Percentiles rank a stretch among this genome's conserved stretches.
These are phyloP conservation scores for Drosophila busckii DNA, from an alignment of 1,140 invertebrate species.

Conservation along the genomic window DNA sequence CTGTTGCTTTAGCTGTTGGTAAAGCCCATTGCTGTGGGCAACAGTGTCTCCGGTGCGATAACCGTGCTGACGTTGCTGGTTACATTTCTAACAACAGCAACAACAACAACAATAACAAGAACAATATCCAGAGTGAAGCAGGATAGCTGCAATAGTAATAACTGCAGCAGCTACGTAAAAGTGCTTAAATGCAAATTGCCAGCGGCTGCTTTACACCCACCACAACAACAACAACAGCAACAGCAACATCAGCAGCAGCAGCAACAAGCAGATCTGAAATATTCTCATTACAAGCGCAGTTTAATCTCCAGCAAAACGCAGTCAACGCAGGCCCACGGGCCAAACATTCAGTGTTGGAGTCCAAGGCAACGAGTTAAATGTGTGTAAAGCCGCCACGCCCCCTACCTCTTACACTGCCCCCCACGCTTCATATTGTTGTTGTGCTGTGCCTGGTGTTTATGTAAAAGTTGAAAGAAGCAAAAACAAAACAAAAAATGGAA, in stretches of 20 bases:
- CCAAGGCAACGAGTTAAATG: constrained; percentile 44
- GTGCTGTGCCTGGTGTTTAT: constrained; percentile 32
- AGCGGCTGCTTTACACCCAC: constrained; percentile 35
- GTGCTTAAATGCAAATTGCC: constrained; percentile 71
- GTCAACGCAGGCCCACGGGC: constrained; percentile 25
- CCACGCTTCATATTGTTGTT: neutral
- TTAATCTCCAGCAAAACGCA: constrained; percentile 59
- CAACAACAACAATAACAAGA: constrained; percentile 11
- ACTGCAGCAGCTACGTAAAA: no score
- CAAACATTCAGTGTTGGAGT: neutral
- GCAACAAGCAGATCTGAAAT: constrained; percentile 28
- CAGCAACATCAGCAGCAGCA: constrained; percentile 18
- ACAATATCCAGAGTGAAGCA: neutral
- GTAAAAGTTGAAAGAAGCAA: constrained; percentile 28
- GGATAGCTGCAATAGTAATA: no score
- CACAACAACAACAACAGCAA: constrained; percentile 9
- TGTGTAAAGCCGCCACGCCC: constrained; percentile 42
- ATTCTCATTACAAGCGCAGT: constrained; percentile 73
- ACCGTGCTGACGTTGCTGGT: constrained; percentile 37
- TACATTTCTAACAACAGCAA: constrained; percentile 15
- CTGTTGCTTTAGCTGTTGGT: no score
- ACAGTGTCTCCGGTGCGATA: neutral
- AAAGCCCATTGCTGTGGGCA: no score
- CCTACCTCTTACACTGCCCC: neutral
- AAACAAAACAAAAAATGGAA: constrained; percentile 10